phyloP scores from a whole-genome alignment of 2,888 invertebrate genomes.

The Onchidella celtica region DNA sequence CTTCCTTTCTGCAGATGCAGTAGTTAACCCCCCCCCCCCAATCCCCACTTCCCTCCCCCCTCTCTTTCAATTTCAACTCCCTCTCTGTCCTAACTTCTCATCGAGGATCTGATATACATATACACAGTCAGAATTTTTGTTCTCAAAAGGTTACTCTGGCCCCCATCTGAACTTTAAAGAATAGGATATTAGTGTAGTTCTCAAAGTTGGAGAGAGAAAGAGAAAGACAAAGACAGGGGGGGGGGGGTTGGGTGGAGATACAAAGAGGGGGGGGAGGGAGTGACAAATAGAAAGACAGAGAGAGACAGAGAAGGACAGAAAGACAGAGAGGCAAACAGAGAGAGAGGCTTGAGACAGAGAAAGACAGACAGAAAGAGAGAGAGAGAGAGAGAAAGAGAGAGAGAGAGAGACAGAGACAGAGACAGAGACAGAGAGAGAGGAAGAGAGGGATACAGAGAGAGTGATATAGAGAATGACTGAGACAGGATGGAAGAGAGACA shows the following conservation, averaged over 20 bases:
- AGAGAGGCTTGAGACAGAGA: background rate
- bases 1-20: too few relatives aligned
- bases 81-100: too few relatives aligned
- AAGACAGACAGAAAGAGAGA: conserved; percentile 11
- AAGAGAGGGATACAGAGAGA: background rate
- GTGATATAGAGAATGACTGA: background rate
- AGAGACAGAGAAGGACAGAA: background rate
- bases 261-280: background rate
- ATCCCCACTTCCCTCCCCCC: background rate
- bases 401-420: background rate
- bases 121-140: too few relatives aligned
- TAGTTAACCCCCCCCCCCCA: background rate
- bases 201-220: background rate
- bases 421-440: conserved; percentile 5
- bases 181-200: too few relatives aligned
- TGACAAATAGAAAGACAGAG: background rate
- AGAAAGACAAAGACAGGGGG: background rate
- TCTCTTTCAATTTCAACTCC: too few relatives aligned
- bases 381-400: conserved; percentile 21
- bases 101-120: too few relatives aligned
- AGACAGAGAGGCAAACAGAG: background rate
- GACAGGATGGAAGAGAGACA: background rate
- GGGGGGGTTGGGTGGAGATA: conserved; percentile 4
- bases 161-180: too few relatives aligned
- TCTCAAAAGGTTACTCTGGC: too few relatives aligned